Conservation (phyloP, 2,797 vertebrate genomes). For the Acanthurus tractus region DNA sequence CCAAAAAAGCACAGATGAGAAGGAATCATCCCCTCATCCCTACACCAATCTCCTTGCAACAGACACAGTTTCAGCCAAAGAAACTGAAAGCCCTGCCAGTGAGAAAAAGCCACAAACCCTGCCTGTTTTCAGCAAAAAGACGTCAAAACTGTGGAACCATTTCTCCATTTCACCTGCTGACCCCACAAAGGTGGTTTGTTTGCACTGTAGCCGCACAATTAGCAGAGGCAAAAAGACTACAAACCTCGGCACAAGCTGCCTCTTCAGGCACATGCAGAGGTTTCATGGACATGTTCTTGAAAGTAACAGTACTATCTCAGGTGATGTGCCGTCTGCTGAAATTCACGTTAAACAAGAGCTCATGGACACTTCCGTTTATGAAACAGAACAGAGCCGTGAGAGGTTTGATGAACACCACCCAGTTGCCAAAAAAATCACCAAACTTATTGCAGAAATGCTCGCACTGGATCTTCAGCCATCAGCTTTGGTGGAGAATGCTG, state of each 20-base stretch:
- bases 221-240: constrained; percentile 98
- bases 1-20: constrained; percentile 89
- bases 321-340: constrained; percentile 87
- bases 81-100: constrained; percentile 79
- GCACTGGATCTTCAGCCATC: constrained; percentile 99
- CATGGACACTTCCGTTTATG: constrained; percentile 85
- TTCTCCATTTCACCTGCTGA: constrained; percentile 95
- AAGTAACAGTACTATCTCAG: constrained; percentile 88
- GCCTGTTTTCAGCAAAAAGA: constrained; percentile 95
- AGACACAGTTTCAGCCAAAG: constrained; percentile 87
- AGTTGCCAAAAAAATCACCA: constrained; percentile 98
- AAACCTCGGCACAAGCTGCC: constrained; percentile 96
- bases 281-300: constrained; percentile 94
- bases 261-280: constrained; percentile 95
- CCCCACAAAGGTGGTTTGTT: constrained; percentile 96
- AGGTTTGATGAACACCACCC: constrained; percentile 94
- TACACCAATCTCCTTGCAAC: constrained; percentile 85
- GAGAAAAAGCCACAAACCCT: constrained; percentile 86
- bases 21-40: constrained; percentile 87
- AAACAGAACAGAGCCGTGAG: constrained; percentile 83
- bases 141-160: constrained; percentile 99
- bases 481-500: constrained; percentile 94
- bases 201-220: constrained; percentile 98
- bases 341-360: constrained; percentile 85
- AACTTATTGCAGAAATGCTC: constrained; percentile 98